phyloP scores from a whole-genome alignment of 2,797 vertebrate genomes.

The Myripristis murdjan region DNA sequence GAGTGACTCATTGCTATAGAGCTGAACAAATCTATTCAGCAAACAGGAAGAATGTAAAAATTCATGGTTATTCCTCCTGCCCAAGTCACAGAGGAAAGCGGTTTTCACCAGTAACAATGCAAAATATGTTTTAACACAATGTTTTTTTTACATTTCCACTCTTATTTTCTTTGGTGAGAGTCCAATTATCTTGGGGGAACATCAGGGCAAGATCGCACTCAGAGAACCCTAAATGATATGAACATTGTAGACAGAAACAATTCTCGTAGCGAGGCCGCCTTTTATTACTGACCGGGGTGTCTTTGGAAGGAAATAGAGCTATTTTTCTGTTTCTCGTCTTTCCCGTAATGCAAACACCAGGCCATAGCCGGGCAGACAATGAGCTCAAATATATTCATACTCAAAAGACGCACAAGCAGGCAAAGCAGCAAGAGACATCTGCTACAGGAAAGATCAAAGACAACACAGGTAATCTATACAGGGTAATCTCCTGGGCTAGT shows the following conservation, averaged over 20 bases:
- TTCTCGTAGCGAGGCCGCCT: slow-evolving; percentile 20
- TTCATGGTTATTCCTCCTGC: slow-evolving; percentile 63
- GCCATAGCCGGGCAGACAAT: slow-evolving; percentile 34
- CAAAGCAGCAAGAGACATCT: slow-evolving; percentile 65
- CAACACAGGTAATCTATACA: slow-evolving; percentile 69
- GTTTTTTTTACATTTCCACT: slow-evolving; percentile 51
- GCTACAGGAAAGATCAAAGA: slow-evolving; percentile 71
- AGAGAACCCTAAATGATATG: slow-evolving; percentile 39
- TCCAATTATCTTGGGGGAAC: slow-evolving; percentile 57
- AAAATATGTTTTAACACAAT: slow-evolving; percentile 70
- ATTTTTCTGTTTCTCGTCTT: slow-evolving; percentile 29
- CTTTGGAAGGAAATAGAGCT: slow-evolving; percentile 46
- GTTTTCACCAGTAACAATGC: slow-evolving; percentile 54
- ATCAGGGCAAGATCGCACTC: slow-evolving; percentile 18
- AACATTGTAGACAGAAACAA: slow-evolving; percentile 32
- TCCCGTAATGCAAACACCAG: slow-evolving; percentile 50
- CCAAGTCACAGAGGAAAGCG: slow-evolving; percentile 61
- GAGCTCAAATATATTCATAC: slow-evolving; percentile 53
- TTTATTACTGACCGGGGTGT: slow-evolving; percentile 31
- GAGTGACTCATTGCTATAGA: slow-evolving; percentile 50
- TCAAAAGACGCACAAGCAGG: slow-evolving; percentile 69
- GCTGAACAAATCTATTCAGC: slow-evolving; percentile 49
- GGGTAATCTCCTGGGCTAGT: slow-evolving; percentile 66
- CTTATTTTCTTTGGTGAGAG: slow-evolving; percentile 58
- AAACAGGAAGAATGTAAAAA: slow-evolving; percentile 77